A percentile compares a stretch with the other conserved stretches of the same genome.
phyloP scores from a whole-genome alignment of 2,888 invertebrate species.

The Dorcus hopei region DNA sequence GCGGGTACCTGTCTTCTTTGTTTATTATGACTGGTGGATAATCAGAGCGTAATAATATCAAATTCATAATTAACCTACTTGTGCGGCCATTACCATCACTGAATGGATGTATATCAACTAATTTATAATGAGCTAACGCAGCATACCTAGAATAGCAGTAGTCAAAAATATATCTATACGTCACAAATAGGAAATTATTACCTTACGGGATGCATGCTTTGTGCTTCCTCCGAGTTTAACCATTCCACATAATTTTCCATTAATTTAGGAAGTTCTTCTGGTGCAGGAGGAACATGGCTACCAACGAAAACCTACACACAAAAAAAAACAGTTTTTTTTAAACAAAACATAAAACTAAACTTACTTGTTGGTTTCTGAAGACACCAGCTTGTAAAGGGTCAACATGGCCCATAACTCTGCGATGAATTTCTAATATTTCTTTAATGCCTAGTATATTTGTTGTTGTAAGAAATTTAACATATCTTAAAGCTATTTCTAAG shows the following conservation, averaged over 20 bases:
- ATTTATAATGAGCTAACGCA: conserved; percentile 93
- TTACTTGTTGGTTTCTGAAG: conserved; percentile 74
- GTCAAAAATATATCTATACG: conserved; percentile 1
- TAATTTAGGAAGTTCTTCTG: conserved; percentile 73
- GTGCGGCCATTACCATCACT: conserved; percentile 96
- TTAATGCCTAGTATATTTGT: conserved; percentile 75
- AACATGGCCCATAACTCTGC: conserved; percentile 88
- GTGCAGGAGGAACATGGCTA: conserved; percentile 89
- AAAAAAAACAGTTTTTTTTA: background rate
- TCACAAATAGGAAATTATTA: conserved; percentile 33
- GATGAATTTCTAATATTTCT: conserved; percentile 90
- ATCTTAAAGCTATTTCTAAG: conserved; percentile 92
- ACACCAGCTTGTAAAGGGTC: conserved; percentile 90
- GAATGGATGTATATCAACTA: conserved; percentile 97
- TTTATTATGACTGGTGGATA: conserved; percentile 94
- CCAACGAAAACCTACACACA: conserved; percentile 76
- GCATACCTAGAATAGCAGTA: conserved; percentile 65
- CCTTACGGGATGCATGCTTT: conserved; percentile 84
- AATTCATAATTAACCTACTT: conserved; percentile 92
- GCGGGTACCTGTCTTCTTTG: conserved; percentile 67
- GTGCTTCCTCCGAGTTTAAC: conserved; percentile 86
- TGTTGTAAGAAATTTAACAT: conserved; percentile 76
- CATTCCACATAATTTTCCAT: conserved; percentile 90
- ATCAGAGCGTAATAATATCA: conserved; percentile 91
- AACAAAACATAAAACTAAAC: background rate